A percentile compares a stretch with the other conserved stretches of the same genome.
These are phyloP conservation scores for Hoplodrina ambigua DNA, from an alignment of 2,888 invertebrate genomes.

Conservation along the genomic window DNA sequence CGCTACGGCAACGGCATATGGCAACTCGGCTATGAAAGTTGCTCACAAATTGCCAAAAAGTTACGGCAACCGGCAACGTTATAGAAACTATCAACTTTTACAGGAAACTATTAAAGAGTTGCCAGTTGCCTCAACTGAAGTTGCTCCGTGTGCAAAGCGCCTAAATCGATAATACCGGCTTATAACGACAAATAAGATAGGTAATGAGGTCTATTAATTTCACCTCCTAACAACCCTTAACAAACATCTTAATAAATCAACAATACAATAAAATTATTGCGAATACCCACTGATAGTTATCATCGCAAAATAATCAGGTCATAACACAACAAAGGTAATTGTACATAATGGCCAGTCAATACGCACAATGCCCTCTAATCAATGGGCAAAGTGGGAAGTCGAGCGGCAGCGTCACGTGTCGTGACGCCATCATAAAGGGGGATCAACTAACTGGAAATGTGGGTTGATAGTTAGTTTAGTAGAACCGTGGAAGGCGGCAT, in stretches of 20 bases:
- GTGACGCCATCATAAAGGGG: conserved; percentile 47
- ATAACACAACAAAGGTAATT: conserved; percentile 39
- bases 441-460: conserved; percentile 43
- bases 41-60: too few species aligned
- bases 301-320: conserved; percentile 38
- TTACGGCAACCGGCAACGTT: too few species aligned
- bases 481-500: background rate
- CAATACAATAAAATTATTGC: conserved; percentile 11
- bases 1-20: too few species aligned
- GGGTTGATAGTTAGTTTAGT: background rate
- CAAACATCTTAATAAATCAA: background rate
- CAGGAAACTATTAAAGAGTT: too few species aligned
- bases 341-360: conserved; percentile 34
- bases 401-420: conserved; percentile 54
- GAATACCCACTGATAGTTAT: background rate
- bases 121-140: too few species aligned
- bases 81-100: too few species aligned
- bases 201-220: background rate
- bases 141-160: too few species aligned
- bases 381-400: conserved; percentile 41
- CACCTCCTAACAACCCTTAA: background rate
- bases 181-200: too few species aligned
- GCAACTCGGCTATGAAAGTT: too few species aligned
- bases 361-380: conserved; percentile 60
- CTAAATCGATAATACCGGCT: too few species aligned